Evolutionary conservation across 2,113 vertebrate species (phyloP).

Genomic region (Phaethornis superciliosus): DNA sequence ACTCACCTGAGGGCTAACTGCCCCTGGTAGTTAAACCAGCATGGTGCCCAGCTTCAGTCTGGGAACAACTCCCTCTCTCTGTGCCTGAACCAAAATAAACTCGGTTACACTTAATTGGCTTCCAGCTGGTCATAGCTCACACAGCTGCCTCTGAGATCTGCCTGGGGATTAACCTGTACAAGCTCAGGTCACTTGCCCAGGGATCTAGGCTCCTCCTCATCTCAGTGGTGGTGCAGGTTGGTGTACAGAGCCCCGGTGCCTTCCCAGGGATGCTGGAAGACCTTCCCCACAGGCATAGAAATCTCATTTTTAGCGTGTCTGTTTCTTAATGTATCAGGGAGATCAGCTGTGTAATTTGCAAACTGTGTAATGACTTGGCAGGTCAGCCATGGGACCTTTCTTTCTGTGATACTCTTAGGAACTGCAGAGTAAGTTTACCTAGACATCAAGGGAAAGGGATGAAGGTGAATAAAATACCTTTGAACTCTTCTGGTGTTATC

Average conservation of each 20-base stretch:
- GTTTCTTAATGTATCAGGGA: not conserved
- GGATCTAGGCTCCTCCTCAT: not conserved
- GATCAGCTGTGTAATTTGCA: not conserved
- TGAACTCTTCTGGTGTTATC: not conserved
- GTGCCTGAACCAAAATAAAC: not conserved
- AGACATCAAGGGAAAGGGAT: not conserved
- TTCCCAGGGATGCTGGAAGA: not conserved
- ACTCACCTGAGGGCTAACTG: not conserved
- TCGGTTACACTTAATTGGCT: conserved; percentile 47
- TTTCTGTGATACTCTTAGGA: not conserved
- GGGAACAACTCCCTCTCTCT: not conserved
- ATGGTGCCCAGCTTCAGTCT: not conserved
- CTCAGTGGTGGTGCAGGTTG: fast-evolving
- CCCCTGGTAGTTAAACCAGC: not conserved
- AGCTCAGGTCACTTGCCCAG: not conserved
- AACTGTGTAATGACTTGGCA: not conserved
- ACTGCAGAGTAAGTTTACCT: not conserved
- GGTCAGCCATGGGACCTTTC: not conserved
- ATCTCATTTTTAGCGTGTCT: not conserved
- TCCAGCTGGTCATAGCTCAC: not conserved
- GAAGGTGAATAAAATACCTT: not conserved
- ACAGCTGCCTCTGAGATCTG: not conserved
- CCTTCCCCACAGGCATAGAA: not conserved
- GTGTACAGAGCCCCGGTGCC: not conserved
- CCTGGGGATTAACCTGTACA: not conserved